phyloP scores from a whole-genome alignment of 2,113 vertebrate species.

The Podarcis cretensis region DNA sequence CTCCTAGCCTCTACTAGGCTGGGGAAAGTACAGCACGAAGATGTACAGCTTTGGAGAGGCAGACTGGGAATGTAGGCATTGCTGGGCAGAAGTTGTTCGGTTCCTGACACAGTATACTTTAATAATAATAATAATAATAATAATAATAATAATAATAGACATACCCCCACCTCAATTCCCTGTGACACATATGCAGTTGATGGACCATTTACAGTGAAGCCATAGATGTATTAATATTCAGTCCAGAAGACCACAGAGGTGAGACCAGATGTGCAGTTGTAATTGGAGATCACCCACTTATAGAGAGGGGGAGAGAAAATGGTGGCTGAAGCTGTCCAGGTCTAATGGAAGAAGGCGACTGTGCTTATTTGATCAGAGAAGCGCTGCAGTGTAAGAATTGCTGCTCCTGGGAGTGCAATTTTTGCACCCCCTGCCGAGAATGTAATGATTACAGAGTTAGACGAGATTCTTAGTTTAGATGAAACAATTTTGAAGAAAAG shows the following conservation, averaged over 20 bases:
- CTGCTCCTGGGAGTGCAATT: slow-evolving; percentile 3
- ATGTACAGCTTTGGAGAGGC: too few species aligned
- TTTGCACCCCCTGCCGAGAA: neutral
- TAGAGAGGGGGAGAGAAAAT: neutral
- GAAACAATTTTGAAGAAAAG: slow-evolving; percentile 24
- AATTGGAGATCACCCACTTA: neutral
- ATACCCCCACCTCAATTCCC: too few species aligned
- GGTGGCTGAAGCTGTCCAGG: neutral
- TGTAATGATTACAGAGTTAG: slow-evolving; percentile 16
- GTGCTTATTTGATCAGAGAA: neutral
- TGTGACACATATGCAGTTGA: neutral
- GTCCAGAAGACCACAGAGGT: neutral
- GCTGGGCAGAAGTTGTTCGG: neutral
- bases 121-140: too few species aligned
- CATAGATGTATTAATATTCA: neutral
- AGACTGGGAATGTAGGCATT: too few species aligned
- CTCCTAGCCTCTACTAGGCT: too few species aligned
- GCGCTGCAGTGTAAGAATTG: neutral
- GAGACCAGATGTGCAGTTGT: fast-evolving
- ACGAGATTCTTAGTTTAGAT: slow-evolving; percentile 37
- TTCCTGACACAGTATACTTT: neutral
- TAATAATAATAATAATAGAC: too few species aligned
- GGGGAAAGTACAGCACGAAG: too few species aligned
- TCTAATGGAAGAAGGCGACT: neutral
- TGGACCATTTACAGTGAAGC: neutral